Percentiles rank a stretch among this genome's conserved stretches.
Evolutionary conservation across 2,888 invertebrate species (phyloP).

Genomic region (Troglohyphantes excavatus): DNA sequence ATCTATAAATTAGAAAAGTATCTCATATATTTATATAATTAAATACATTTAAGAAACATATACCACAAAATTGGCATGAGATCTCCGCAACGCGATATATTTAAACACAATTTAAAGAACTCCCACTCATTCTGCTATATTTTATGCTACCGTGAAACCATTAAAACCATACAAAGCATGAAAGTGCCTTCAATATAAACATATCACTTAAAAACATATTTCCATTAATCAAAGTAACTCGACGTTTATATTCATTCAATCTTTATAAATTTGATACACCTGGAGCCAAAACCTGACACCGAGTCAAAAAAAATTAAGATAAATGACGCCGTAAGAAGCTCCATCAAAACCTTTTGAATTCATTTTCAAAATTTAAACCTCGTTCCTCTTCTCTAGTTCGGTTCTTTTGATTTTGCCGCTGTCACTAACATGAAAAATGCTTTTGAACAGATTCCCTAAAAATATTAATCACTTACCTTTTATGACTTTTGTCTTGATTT

Average conservation of each 20-base stretch:
- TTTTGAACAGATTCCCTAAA: background rate
- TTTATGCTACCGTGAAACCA: too few species aligned
- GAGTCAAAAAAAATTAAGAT: background rate
- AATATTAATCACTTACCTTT: background rate
- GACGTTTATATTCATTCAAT: background rate
- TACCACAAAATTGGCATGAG: too few species aligned
- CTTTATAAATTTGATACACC: background rate
- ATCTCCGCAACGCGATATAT: too few species aligned
- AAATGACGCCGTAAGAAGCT: background rate
- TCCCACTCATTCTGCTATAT: too few species aligned
- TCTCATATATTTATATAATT: too few species aligned
- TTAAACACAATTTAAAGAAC: too few species aligned
- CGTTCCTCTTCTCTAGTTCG: background rate
- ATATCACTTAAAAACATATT: background rate
- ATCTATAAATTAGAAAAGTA: too few species aligned
- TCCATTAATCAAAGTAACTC: background rate
- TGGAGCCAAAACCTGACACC: background rate
- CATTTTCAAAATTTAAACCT: background rate
- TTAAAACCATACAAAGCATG: too few species aligned
- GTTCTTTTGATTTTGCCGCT: background rate
- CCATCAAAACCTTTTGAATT: background rate
- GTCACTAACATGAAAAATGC: background rate
- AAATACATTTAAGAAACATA: too few species aligned
- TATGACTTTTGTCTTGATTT: background rate
- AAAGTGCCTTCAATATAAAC: background rate